phyloP scores from a whole-genome alignment of 2,888 invertebrate species.

The Tholera decimalis region DNA sequence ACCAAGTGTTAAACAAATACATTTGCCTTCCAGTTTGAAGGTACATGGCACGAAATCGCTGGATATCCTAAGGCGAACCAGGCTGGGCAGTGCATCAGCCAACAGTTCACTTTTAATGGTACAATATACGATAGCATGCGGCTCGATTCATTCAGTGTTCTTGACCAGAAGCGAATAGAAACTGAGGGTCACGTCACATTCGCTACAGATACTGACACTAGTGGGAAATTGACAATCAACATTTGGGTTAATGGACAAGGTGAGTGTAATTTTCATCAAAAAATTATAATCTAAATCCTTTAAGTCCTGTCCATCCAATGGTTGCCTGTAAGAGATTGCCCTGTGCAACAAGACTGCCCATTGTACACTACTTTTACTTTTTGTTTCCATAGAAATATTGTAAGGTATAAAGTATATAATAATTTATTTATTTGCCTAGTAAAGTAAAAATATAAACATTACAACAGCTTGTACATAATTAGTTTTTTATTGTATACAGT shows the following conservation, averaged over 20 bases:
- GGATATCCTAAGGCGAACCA: constrained; percentile 76
- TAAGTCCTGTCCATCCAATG: too few relatives aligned
- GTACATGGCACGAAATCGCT: constrained; percentile 77
- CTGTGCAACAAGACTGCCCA: too few relatives aligned
- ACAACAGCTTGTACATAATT: too few relatives aligned
- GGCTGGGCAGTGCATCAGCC: constrained; percentile 77
- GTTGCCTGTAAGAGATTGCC: too few relatives aligned
- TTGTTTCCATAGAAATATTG: too few relatives aligned
- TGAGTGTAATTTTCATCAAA: constrained; percentile 29
- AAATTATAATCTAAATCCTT: too few relatives aligned
- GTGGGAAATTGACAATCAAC: constrained; percentile 74
- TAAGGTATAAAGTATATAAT: too few relatives aligned
- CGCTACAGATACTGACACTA: constrained; percentile 64
- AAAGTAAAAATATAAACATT: too few relatives aligned
- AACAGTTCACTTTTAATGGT: constrained; percentile 68
- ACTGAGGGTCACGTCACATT: constrained; percentile 67
- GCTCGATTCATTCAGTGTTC: constrained; percentile 72
- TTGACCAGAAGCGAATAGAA: constrained; percentile 63
- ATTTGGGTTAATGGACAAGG: constrained; percentile 47
- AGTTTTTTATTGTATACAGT: too few relatives aligned
- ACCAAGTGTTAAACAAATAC: constrained; percentile 34
- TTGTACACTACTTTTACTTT: too few relatives aligned
- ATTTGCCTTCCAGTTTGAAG: constrained; percentile 71
- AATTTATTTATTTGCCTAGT: too few relatives aligned
- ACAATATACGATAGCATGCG: constrained; percentile 57